Evolutionary conservation across 2,113 vertebrate species (phyloP).

Genomic region (Ochotona princeps): DNA sequence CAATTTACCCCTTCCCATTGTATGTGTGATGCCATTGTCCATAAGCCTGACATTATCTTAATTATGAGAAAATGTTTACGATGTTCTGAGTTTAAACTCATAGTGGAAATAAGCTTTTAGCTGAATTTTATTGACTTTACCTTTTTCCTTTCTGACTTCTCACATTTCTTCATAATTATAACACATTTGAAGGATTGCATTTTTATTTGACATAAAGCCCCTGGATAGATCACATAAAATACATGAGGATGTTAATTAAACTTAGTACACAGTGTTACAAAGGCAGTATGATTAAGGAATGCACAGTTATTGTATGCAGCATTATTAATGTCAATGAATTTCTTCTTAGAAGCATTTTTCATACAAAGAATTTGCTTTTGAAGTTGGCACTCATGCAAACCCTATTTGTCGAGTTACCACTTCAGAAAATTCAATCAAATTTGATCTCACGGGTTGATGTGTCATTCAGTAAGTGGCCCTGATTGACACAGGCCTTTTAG

Average conservation of each 20-base stretch:
- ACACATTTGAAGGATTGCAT: constrained; percentile 53
- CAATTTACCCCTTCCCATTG: not conserved
- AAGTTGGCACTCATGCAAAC: constrained; percentile 28
- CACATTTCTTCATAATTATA: constrained; percentile 37
- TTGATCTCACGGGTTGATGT: not conserved
- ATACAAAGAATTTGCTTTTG: constrained; percentile 34
- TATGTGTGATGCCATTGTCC: not conserved
- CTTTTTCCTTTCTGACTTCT: not conserved
- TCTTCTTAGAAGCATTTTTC: constrained; percentile 45
- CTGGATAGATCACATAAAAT: constrained; percentile 53
- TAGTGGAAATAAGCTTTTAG: not conserved
- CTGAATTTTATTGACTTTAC: not conserved
- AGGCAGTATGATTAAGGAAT: constrained; percentile 51
- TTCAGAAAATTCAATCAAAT: not conserved
- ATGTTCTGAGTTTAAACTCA: not conserved
- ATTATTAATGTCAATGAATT: constrained; percentile 6
- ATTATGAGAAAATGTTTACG: not conserved
- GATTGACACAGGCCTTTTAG: not conserved
- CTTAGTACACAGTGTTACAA: constrained; percentile 53
- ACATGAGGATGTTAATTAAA: constrained; percentile 55
- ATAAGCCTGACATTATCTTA: not conserved
- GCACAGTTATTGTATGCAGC: constrained; percentile 35
- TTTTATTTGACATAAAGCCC: constrained; percentile 75
- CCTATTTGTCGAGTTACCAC: not conserved
- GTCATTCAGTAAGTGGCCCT: not conserved